Percentiles rank a stretch among this genome's conserved stretches.
These are phyloP conservation scores for Cephalopholis sonnerati DNA, from an alignment of 2,113 vertebrate genomes.

Conservation along the genomic window DNA sequence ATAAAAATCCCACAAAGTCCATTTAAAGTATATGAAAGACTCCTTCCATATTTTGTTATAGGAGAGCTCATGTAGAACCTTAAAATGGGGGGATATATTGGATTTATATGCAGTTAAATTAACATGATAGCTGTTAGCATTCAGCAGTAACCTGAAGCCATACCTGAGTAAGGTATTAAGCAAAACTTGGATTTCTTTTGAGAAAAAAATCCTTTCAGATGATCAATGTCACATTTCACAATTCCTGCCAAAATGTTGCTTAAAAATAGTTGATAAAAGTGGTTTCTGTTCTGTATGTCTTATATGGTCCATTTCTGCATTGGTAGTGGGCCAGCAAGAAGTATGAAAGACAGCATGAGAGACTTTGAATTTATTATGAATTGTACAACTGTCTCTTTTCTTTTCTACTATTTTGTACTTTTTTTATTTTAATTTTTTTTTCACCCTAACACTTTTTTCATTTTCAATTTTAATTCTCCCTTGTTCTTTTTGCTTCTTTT, in stretches of 20 bases:
- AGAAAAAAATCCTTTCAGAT: background rate
- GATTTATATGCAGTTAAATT: background rate
- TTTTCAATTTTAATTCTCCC: background rate
- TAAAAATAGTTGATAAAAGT: background rate
- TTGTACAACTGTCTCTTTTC: conserved; percentile 55
- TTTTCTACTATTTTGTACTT: conserved; percentile 18
- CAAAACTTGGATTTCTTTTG: background rate
- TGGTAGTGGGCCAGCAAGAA: conserved; percentile 14
- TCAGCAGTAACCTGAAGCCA: background rate
- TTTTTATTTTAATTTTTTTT: conserved; percentile 4
- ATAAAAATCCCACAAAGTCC: background rate
- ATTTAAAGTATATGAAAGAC: background rate
- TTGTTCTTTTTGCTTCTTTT: background rate
- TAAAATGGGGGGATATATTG: background rate
- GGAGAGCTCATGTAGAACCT: background rate
- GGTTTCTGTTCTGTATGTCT: background rate
- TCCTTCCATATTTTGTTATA: background rate
- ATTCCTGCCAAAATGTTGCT: background rate
- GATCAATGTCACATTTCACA: background rate
- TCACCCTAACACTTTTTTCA: background rate
- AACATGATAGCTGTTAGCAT: background rate
- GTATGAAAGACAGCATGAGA: conserved; percentile 63
- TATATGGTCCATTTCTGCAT: conserved; percentile 15
- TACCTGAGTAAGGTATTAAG: background rate
- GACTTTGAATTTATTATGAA: conserved; percentile 50